Percentiles rank a stretch among this genome's conserved stretches.
Conservation (phyloP, 53 echinoderm and acorn worm species). For the Mesocentrotus franciscanus region DNA sequence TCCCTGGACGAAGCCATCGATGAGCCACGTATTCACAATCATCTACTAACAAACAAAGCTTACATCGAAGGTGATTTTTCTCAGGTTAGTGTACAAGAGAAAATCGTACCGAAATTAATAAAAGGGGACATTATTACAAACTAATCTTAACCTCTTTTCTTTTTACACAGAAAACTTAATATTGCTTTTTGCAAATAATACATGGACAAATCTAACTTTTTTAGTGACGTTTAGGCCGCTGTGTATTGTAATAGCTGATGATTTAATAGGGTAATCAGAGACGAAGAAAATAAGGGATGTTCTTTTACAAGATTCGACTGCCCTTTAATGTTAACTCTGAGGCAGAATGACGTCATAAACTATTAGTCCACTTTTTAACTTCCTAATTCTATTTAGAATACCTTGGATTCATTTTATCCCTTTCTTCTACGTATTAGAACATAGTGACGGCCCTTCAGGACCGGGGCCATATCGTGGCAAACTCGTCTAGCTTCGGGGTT, state of each 20-base stretch:
- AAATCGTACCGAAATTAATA: background rate
- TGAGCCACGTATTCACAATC: constrained; percentile 67
- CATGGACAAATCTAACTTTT: too few species aligned
- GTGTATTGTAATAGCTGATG: too few species aligned
- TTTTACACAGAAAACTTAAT: too few species aligned
- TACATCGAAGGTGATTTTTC: constrained; percentile 70
- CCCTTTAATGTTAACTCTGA: too few species aligned
- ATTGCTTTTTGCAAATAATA: too few species aligned
- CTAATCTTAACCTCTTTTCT: too few species aligned
- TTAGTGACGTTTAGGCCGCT: too few species aligned
- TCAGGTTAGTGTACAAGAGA: constrained; percentile 45
- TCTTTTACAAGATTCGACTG: too few species aligned
- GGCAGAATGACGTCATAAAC: too few species aligned
- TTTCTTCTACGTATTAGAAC: constrained; percentile 23
- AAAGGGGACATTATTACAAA: too few species aligned
- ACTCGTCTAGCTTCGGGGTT: constrained; percentile 62
- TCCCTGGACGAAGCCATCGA: constrained; percentile 70
- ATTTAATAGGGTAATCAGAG: background rate
- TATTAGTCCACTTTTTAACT: too few species aligned
- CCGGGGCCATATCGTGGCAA: constrained; percentile 67
- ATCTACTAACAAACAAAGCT: constrained; percentile 61
- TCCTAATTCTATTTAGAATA: too few species aligned
- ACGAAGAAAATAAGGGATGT: background rate
- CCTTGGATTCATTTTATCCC: background rate
- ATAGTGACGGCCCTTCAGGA: constrained; percentile 56